Base-by-base conservation (phyloP, 2,888 invertebrate species). In the Incurvaria masculella region DNA sequence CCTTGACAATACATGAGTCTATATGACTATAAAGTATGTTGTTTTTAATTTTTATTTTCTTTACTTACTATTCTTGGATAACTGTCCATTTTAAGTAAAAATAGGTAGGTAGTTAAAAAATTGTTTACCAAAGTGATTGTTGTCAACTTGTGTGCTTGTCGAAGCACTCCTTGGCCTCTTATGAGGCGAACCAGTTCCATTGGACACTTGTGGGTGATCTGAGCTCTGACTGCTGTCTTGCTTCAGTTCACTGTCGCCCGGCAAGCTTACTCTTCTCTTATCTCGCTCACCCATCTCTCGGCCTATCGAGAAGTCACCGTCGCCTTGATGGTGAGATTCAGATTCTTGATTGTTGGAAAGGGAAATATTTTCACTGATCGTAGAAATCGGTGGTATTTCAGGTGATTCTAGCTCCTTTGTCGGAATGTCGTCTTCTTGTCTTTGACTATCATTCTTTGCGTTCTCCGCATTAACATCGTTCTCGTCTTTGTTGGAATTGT, bases 81-180 rank as follows among this genome's bases (percentile, higher is more conserved):
- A n/a, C n/a, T n/a, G n/a, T n/a, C n/a, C n/a, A n/a, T n/a, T n/a
- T n/a, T n/a, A n/a, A n/a, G n/a, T n/a, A n/a, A n/a, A n/a, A n/a
- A n/a, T n/a, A n/a, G n/a, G n/a, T n/a, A n/a, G n/a, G n/a, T n/a
- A n/a, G n/a, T n/a, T n/a, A n/a, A n/a, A n/a, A n/a, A n/a, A n/a
- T n/a, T n/a, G n/a, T 81, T 81, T 75, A 91, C 91, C 90, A 62
- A 91, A 91, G 73, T 90, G 88, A 79, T 88, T 88, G 43, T 88
- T 87, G 69, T 92, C 91, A 58, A 91, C 89, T 81, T 91, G 91
- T 8, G 89, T 89, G 56, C 88, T 88, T 42, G 89, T 88, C 33
- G 89, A 88, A 55, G 90, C 85, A 72, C 88, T 90, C 62, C 88
- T 82, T 48, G 90, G 89, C 69, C 89, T 78, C 68, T 86, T 86